Evolutionary conservation across 2,888 invertebrate genomes (phyloP).

Genomic region (Gymnoscelis rufifasciata): DNA sequence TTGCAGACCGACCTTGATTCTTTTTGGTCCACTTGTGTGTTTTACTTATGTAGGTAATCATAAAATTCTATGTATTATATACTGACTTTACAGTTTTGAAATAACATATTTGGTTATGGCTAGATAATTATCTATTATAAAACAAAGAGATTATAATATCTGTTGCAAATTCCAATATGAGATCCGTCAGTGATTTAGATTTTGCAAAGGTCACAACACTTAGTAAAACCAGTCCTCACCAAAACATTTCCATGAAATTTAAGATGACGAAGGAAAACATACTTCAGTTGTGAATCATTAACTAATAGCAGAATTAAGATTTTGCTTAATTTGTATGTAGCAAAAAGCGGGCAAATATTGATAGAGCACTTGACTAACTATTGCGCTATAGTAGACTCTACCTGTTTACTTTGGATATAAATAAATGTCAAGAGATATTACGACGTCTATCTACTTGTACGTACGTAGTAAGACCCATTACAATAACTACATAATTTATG

Average conservation of each 20-base stretch:
- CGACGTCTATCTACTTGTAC: slow-evolving; percentile 1
- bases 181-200: too few relatives aligned
- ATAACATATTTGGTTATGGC: too few relatives aligned
- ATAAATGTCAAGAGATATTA: slow-evolving; percentile 21
- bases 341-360: slow-evolving; percentile 19
- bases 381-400: slow-evolving; percentile 6
- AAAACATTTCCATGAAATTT: slow-evolving; percentile 2
- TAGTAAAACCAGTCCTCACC: neutral
- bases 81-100: too few relatives aligned
- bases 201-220: neutral
- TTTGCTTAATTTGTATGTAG: slow-evolving; percentile 18
- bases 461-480: neutral
- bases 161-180: too few relatives aligned
- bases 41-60: too few relatives aligned
- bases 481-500: too few relatives aligned
- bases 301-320: slow-evolving; percentile 1
- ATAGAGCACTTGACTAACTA: slow-evolving; percentile 10
- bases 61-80: too few relatives aligned
- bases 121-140: too few relatives aligned
- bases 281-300: neutral
- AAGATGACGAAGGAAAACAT: neutral
- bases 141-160: too few relatives aligned
- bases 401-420: slow-evolving; percentile 14
- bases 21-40: too few relatives aligned
- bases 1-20: too few relatives aligned